Percentiles rank a stretch among this genome's conserved stretches.
Evolutionary conservation across 2,888 invertebrate species (phyloP).

Genomic region (Eilema depressum): DNA sequence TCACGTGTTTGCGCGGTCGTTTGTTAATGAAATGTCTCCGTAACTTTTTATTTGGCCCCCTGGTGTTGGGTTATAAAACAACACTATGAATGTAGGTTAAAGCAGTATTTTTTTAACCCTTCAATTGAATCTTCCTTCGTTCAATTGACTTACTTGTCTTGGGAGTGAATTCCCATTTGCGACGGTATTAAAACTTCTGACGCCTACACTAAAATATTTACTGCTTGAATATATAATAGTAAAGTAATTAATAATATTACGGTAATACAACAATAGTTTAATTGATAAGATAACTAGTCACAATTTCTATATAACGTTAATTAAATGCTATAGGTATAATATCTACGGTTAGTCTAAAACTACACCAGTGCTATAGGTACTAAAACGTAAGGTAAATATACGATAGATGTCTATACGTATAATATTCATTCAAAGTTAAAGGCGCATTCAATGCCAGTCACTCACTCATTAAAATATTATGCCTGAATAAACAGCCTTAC

Average conservation of each 20-base stretch:
- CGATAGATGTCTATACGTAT: constrained; percentile 18
- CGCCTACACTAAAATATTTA: too few species aligned
- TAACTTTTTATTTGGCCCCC: background rate
- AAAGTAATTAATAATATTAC: too few species aligned
- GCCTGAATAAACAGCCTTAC: constrained; percentile 49
- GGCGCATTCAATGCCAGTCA: constrained; percentile 31
- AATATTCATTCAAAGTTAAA: constrained; percentile 36
- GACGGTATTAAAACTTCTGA: too few species aligned
- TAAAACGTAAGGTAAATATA: background rate
- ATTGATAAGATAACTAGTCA: too few species aligned
- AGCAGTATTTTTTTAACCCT: background rate
- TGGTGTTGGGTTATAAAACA: background rate
- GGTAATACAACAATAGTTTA: too few species aligned
- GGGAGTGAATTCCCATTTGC: too few species aligned
- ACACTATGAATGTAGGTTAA: background rate
- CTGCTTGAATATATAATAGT: too few species aligned
- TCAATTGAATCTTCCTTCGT: background rate
- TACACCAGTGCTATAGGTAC: background rate
- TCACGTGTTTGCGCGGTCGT: background rate
- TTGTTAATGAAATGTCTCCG: background rate
- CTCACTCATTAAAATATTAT: constrained; percentile 56
- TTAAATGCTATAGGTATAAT: background rate
- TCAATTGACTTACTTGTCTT: too few species aligned
- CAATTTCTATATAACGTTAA: background rate
- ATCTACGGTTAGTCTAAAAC: background rate